A percentile compares a stretch with the other conserved stretches of the same genome.
Evolutionary conservation across 1,140 invertebrate species (phyloP).

Genomic region (Drosophila seguyi): DNA sequence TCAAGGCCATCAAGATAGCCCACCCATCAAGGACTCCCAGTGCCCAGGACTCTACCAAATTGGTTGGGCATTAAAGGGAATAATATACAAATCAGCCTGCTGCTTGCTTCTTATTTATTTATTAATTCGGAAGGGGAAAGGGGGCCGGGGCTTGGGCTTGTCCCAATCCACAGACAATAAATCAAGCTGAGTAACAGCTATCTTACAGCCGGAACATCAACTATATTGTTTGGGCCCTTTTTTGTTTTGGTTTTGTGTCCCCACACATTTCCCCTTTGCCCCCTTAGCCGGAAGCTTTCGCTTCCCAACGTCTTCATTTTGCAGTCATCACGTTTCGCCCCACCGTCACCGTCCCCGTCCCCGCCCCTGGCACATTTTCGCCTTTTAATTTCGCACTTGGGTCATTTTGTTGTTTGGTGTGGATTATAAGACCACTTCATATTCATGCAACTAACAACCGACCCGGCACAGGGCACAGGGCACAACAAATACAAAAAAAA

Average conservation of each 20-base stretch:
- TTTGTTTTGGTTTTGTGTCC: conserved; percentile 19
- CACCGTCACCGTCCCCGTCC: neutral
- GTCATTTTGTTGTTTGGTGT: conserved; percentile 83
- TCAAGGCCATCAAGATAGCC: neutral
- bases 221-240: conserved; percentile 24
- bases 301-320: conserved; percentile 57
- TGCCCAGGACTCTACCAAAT: neutral
- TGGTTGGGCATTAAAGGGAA: conserved; percentile 5
- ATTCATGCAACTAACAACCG: conserved; percentile 82
- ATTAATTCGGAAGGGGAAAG: conserved; percentile 5
- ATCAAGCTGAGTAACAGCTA: conserved; percentile 43
- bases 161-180: conserved; percentile 27
- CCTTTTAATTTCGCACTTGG: conserved; percentile 83
- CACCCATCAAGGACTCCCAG: neutral
- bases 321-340: conserved; percentile 59
- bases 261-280: conserved; percentile 7
- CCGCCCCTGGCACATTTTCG: conserved; percentile 69
- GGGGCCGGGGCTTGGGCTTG: neutral
- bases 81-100: conserved; percentile 9
- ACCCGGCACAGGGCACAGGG: conserved; percentile 19
- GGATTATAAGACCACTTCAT: conserved; percentile 83
- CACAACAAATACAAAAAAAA: conserved; percentile 6
- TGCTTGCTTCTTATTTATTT: conserved; percentile 26
- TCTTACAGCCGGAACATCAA: conserved; percentile 34
- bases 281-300: neutral